phyloP scores from a whole-genome alignment of 2,113 vertebrate species.

The Panthera leo region DNA sequence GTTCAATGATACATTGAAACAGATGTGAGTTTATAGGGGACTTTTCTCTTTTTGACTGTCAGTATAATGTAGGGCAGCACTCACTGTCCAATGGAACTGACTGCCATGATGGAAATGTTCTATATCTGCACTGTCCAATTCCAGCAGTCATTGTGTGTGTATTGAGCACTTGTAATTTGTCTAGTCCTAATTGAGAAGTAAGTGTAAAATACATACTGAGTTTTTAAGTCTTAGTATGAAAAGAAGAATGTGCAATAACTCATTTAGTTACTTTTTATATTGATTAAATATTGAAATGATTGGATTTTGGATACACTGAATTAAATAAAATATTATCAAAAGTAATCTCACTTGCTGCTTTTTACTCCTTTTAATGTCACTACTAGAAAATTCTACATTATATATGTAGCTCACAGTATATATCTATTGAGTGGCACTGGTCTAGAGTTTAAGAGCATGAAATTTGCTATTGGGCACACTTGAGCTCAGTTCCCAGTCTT shows the following conservation, averaged over 20 bases:
- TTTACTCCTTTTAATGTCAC: not conserved
- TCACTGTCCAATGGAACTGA: not conserved
- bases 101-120: not conserved
- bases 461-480: not conserved
- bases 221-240: not conserved
- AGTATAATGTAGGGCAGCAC: not conserved
- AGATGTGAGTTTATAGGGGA: not conserved
- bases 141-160: not conserved
- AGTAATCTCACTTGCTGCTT: not conserved
- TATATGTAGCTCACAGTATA: not conserved
- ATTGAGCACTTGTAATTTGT: not conserved
- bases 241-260: not conserved
- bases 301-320: not conserved
- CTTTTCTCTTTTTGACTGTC: not conserved
- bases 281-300: not conserved
- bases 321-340: not conserved
- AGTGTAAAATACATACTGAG: not conserved
- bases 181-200: not conserved
- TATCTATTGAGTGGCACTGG: not conserved
- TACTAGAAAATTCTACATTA: not conserved
- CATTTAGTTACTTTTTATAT: not conserved
- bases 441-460: not conserved
- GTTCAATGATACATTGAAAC: not conserved
- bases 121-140: not conserved
- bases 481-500: not conserved